Evolutionary conservation across 2,888 invertebrate species (phyloP), one percentile per base, ranked within the genome.

Genomic region (Brachylomia viminalis): DNA sequence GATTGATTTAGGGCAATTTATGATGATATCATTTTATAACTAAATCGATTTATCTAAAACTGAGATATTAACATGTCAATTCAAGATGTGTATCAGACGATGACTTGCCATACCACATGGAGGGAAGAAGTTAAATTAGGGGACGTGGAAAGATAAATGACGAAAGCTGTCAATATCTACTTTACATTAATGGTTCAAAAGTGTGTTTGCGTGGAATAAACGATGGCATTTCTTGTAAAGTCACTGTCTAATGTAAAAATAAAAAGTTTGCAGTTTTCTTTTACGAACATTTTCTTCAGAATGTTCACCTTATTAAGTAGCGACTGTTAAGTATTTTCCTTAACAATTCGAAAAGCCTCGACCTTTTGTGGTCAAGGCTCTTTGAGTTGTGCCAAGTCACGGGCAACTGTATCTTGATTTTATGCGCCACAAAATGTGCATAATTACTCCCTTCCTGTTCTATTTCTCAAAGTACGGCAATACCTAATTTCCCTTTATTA

Each of bases 111-210:
- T 85, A 80, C 87, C 86, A 85, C 80, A 86, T 86, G 85, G 90
- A 82, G 85, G 93, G 92, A 89, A 91, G 86, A 94, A 94, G 90
- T 94, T 94, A 94, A 94, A 94, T 94, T 93, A 94, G 92, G 93
- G 90, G 93, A 92, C 89, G 91, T 80, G 79, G 90, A 90, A 93
- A 94, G 94, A 95, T 95, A 95, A 94, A 94, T 94, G 94, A 93
- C 90, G 91, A 92, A 90, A 86, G 88, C 94, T 93, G 94, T 94
- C 95, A 94, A 94, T 94, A 92, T 92, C 92, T 93, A 91, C 92
- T 91, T 94, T 94, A 94, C 94, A 94, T 94, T 94, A 94, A 94
- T 94, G 94, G 91, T 91, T 92, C 89, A 90, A 92, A 93, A 93
- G 91, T 92, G 91, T 91, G 92, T 91, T 92, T 90, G 92, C 92